phyloP scores from a whole-genome alignment of 2,888 invertebrate genomes.

The Ochropleura plecta region DNA sequence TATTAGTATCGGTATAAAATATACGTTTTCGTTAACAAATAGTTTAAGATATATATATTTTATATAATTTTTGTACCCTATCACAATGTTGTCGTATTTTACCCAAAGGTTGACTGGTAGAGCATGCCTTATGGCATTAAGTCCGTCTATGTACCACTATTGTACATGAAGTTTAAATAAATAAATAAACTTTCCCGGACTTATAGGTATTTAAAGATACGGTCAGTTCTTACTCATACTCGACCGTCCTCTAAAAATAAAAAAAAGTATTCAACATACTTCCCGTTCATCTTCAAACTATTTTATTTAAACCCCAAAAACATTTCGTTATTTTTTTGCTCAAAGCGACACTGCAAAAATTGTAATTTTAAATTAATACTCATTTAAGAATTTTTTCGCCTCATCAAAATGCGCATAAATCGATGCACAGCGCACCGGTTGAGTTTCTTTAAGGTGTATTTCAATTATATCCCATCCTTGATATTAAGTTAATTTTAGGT shows the following conservation, averaged over 20 bases:
- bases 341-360: conserved; percentile 65
- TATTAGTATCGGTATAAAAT: too few relatives aligned
- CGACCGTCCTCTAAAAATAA: conserved; percentile 46
- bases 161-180: too few relatives aligned
- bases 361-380: conserved; percentile 82
- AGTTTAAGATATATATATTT: too few relatives aligned
- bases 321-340: conserved; percentile 64
- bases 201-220: neutral
- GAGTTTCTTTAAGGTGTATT: conserved; percentile 70
- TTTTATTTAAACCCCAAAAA: conserved; percentile 62
- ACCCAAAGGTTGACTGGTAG: too few relatives aligned
- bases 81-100: too few relatives aligned
- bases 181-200: neutral
- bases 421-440: conserved; percentile 53
- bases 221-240: conserved; percentile 1
- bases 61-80: too few relatives aligned
- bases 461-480: conserved; percentile 81
- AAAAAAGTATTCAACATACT: conserved; percentile 34
- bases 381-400: conserved; percentile 77
- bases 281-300: conserved; percentile 61
- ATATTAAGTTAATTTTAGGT: conserved; percentile 81
- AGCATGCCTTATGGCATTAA: too few relatives aligned
- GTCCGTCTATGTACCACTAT: too few relatives aligned
- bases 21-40: too few relatives aligned
- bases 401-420: conserved; percentile 83